Evolutionary conservation across 2,888 invertebrate genomes (phyloP).

Genomic region (Danaus chrysippus): DNA sequence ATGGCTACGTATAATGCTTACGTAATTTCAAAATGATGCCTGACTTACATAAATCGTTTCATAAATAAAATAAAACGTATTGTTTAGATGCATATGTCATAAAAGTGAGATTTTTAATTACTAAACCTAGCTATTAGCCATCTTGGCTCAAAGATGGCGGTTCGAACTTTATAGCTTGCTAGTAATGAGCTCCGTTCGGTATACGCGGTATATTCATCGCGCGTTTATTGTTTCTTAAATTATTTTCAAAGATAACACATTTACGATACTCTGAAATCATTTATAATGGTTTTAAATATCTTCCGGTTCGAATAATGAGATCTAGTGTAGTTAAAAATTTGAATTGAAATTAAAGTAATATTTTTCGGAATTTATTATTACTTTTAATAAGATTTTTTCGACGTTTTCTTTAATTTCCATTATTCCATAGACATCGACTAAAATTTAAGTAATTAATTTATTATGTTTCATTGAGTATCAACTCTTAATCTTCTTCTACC

Average conservation of each 20-base stretch:
- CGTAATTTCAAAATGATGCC: neutral
- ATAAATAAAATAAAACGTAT: neutral
- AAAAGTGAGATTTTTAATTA: conserved; percentile 22
- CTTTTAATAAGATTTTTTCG: no score
- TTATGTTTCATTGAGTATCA: no score
- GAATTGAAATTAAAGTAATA: no score
- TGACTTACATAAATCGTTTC: neutral
- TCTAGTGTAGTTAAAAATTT: no score
- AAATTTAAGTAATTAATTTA: no score
- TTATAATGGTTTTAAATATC: no score
- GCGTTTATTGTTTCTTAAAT: neutral
- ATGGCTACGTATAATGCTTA: neutral
- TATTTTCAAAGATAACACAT: neutral
- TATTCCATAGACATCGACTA: no score
- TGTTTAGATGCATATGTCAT: neutral
- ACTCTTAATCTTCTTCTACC: no score
- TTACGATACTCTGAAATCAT: no score
- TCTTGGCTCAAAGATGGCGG: conserved; percentile 25
- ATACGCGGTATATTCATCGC: neutral
- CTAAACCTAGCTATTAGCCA: neutral
- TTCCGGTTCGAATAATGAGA: no score
- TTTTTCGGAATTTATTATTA: no score
- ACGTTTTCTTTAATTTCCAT: no score
- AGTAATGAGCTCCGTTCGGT: conserved; percentile 30
- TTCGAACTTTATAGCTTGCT: conserved; percentile 30